Evolutionary conservation across 2,113 vertebrate genomes (phyloP).

Genomic region (Xenopus laevis): DNA sequence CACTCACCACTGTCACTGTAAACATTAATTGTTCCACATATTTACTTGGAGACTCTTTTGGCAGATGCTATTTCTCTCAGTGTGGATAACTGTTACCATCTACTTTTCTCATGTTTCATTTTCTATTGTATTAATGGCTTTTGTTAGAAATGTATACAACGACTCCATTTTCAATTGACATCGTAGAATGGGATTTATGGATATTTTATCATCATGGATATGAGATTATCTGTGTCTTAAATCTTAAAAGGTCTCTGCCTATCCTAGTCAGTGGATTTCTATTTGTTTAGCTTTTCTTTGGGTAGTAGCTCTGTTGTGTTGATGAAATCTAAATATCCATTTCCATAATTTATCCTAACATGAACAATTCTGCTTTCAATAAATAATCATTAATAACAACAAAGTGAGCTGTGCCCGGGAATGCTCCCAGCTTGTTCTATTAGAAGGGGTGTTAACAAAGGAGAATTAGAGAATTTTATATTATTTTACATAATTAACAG

Average conservation of each 20-base stretch:
- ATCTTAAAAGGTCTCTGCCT: conserved; percentile 10
- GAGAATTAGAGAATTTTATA: too few species aligned
- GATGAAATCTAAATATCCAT: not conserved
- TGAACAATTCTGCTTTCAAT: not conserved
- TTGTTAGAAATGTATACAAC: conserved; percentile 20
- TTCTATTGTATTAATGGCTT: conserved; percentile 39
- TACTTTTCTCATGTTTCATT: conserved; percentile 33
- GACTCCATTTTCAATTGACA: conserved; percentile 28
- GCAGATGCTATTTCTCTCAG: conserved; percentile 82
- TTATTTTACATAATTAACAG: too few species aligned
- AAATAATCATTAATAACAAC: too few species aligned
- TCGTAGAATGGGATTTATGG: conserved; percentile 35
- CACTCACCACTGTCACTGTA: conserved; percentile 84
- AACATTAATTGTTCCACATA: conserved; percentile 85
- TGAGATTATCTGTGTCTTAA: conserved; percentile 34
- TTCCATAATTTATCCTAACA: not conserved
- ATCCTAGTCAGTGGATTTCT: not conserved
- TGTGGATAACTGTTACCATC: conserved; percentile 43
- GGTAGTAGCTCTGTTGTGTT: not conserved
- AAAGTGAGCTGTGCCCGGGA: too few species aligned
- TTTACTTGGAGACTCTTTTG: conserved; percentile 78
- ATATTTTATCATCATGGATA: conserved; percentile 33
- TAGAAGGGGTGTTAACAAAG: too few species aligned
- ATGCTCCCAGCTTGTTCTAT: too few species aligned
- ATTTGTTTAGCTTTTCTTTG: not conserved